Evolutionary conservation across 2,888 invertebrate genomes (phyloP).

Genomic region (Heliconius cydno): DNA sequence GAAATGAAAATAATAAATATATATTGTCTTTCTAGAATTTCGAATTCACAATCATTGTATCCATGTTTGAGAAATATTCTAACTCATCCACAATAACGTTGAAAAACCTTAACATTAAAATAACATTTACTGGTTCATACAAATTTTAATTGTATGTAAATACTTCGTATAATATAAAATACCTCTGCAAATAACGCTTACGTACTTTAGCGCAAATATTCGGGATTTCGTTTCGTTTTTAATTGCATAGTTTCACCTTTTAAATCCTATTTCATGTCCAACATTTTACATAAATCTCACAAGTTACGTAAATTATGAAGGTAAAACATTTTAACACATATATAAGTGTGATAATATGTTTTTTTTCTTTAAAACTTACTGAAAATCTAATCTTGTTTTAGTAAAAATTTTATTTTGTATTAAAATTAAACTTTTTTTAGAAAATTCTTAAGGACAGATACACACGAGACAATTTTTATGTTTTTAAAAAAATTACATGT

Average conservation of each 20-base stretch:
- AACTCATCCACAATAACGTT: background rate
- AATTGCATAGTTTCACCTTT: conserved; percentile 19
- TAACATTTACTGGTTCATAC: conserved; percentile 14
- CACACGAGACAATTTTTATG: too few relatives aligned
- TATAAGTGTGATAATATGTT: background rate
- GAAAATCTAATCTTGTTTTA: background rate
- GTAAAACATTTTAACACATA: background rate
- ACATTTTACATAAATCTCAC: background rate
- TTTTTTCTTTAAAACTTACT: background rate
- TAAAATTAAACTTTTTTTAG: too few relatives aligned
- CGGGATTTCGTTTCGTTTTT: conserved; percentile 15
- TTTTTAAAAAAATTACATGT: too few relatives aligned
- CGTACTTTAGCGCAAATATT: conserved; percentile 22
- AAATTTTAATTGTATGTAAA: conserved; percentile 26
- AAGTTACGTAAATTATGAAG: background rate
- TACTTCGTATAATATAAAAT: conserved; percentile 22
- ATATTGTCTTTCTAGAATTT: too few relatives aligned
- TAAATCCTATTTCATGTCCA: background rate
- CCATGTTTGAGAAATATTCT: too few relatives aligned
- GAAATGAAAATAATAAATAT: too few relatives aligned
- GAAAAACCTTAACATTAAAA: background rate
- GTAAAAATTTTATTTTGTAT: too few relatives aligned
- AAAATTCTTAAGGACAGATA: too few relatives aligned
- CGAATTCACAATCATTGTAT: too few relatives aligned
- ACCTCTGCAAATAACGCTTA: conserved; percentile 21